Conservation (phyloP, 1,140 invertebrate genomes). For the Procambarus clarkii region DNA sequence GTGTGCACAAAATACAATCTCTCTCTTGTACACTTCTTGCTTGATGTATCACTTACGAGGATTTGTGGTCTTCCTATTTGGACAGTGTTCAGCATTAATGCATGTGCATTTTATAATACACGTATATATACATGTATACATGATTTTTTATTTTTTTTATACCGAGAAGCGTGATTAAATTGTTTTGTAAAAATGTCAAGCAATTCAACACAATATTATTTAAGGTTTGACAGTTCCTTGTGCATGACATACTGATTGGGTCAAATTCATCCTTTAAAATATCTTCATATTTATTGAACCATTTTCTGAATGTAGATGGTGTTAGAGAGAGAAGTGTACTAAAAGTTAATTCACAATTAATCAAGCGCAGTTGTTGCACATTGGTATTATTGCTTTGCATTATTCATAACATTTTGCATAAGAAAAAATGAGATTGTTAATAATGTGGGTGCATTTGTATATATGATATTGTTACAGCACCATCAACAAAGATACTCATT, state of each 20-base stretch:
- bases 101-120: not conserved
- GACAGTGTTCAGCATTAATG: slow-evolving; percentile 7
- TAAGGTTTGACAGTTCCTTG: slow-evolving; percentile 3
- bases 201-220: not conserved
- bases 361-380: slow-evolving; percentile 5
- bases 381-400: slow-evolving; percentile 19
- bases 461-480: slow-evolving; percentile 50
- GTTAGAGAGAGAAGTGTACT: not conserved
- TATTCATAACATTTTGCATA: slow-evolving; percentile 20
- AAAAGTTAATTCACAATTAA: slow-evolving; percentile 11
- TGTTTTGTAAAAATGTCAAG: not conserved
- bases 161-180: not conserved
- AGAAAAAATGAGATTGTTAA: slow-evolving; percentile 21
- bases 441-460: slow-evolving; percentile 40
- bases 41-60: not conserved
- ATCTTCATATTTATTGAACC: not conserved
- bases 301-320: not conserved
- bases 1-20: slow-evolving; percentile 1
- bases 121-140: not conserved
- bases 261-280: not conserved
- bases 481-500: slow-evolving; percentile 21
- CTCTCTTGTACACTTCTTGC: not conserved
- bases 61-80: slow-evolving; percentile 1
- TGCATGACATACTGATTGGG: not conserved
- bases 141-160: not conserved